Conservation (phyloP, 2,888 invertebrate species). For the Amphipyra berbera region DNA sequence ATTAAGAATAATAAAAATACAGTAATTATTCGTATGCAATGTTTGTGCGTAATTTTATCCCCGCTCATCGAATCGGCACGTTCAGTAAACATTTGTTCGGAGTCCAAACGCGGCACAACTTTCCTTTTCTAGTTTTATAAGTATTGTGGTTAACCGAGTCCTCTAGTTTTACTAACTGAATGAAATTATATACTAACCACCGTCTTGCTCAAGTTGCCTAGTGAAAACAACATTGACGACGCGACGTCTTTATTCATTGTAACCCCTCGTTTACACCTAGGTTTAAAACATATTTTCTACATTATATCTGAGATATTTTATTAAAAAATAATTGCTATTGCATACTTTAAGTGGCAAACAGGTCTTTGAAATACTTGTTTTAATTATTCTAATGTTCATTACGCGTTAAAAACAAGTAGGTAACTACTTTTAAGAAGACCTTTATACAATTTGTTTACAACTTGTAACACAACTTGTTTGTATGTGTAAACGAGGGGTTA, state of each 20-base stretch:
- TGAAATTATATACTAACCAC: constrained; percentile 65
- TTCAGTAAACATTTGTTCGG: constrained; percentile 81
- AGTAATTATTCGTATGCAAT: constrained; percentile 17
- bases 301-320: too few species aligned
- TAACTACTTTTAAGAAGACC: too few species aligned
- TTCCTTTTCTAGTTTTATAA: constrained; percentile 85
- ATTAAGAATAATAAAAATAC: constrained; percentile 4
- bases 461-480: too few species aligned
- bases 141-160: constrained; percentile 83
- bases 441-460: too few species aligned
- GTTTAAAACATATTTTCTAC: too few species aligned
- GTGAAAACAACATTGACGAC: constrained; percentile 42
- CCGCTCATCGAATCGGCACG: constrained; percentile 67
- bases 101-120: constrained; percentile 69
- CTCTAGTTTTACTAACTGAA: constrained; percentile 71
- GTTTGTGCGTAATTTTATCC: constrained; percentile 18
- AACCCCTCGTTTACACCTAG: too few species aligned
- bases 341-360: too few species aligned
- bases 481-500: too few species aligned
- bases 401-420: too few species aligned
- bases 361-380: too few species aligned
- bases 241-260: constrained; percentile 4
- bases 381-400: too few species aligned
- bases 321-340: too few species aligned
- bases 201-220: constrained; percentile 25